Conservation (phyloP, 2,888 invertebrate species). For the Malachius bipustulatus region DNA sequence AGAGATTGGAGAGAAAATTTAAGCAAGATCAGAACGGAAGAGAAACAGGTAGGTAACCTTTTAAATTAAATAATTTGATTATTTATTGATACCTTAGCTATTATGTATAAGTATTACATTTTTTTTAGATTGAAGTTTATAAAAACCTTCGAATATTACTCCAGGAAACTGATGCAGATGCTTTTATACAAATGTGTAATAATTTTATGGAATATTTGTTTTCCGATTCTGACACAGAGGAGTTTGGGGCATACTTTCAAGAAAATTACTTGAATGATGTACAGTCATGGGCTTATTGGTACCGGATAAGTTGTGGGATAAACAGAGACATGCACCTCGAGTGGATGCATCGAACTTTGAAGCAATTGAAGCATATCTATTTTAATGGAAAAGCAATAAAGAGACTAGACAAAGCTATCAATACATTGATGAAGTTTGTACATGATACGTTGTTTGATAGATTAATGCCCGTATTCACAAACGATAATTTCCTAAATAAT, state of each 20-base stretch:
- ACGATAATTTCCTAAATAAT: too few relatives aligned
- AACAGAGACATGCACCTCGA: slow-evolving; percentile 24
- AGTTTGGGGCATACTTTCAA: slow-evolving; percentile 18
- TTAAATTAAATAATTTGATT: slow-evolving; percentile 6
- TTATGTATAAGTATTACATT: neutral
- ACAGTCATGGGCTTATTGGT: slow-evolving; percentile 20
- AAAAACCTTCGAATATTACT: slow-evolving; percentile 15
- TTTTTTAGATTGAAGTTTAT: slow-evolving; percentile 12
- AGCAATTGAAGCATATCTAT: slow-evolving; percentile 20
- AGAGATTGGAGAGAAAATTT: slow-evolving; percentile 20
- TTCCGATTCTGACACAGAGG: slow-evolving; percentile 13
- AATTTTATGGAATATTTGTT: slow-evolving; percentile 11
- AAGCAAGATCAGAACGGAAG: slow-evolving; percentile 14
- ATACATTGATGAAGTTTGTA: slow-evolving; percentile 19
- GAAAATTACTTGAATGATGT: slow-evolving; percentile 13
- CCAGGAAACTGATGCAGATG: slow-evolving; percentile 15
- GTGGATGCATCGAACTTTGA: slow-evolving; percentile 20
- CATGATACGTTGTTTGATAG: slow-evolving; percentile 20
- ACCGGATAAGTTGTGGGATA: slow-evolving; percentile 17
- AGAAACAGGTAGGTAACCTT: slow-evolving; percentile 15
- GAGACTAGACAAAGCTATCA: slow-evolving; percentile 18
- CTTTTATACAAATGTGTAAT: slow-evolving; percentile 14
- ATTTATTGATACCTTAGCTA: neutral
- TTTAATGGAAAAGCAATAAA: slow-evolving; percentile 20
- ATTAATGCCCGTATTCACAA: slow-evolving; percentile 15